Percentiles rank a stretch among this genome's conserved stretches.
These are phyloP conservation scores for Oreochromis mossambicus DNA, from an alignment of 2,797 vertebrate species.

Conservation along the genomic window DNA sequence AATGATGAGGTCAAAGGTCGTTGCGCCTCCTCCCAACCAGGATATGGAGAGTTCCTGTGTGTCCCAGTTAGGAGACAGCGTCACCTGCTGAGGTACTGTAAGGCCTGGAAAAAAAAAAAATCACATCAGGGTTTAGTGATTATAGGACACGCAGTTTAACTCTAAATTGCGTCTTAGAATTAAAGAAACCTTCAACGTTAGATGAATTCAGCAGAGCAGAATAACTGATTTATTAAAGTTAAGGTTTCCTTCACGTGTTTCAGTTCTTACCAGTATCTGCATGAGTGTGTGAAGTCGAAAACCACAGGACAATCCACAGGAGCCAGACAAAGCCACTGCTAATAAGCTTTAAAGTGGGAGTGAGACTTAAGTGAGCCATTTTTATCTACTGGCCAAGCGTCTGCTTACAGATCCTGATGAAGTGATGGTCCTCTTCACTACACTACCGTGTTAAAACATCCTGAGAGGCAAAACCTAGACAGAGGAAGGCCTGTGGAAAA, in stretches of 20 bases:
- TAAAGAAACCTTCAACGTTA: neutral
- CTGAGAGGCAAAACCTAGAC: neutral
- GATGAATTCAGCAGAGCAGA: neutral
- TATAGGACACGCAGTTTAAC: neutral
- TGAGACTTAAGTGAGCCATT: constrained; percentile 33
- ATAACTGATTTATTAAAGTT: neutral
- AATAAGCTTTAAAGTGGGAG: neutral
- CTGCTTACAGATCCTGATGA: neutral
- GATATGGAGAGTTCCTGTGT: constrained; percentile 65
- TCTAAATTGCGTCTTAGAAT: neutral
- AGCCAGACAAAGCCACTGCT: constrained; percentile 21
- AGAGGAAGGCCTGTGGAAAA: constrained; percentile 16
- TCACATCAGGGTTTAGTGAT: neutral
- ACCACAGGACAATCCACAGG: constrained; percentile 40
- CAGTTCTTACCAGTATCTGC: constrained; percentile 55
- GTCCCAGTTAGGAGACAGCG: constrained; percentile 7
- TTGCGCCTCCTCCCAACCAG: constrained; percentile 63
- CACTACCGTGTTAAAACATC: constrained; percentile 25
- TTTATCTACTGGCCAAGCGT: neutral
- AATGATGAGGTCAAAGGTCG: constrained; percentile 72
- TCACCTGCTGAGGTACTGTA: constrained; percentile 60
- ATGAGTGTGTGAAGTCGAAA: neutral
- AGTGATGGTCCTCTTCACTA: constrained; percentile 21
- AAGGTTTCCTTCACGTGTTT: neutral
- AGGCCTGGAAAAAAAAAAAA: constrained; percentile 9